A percentile compares a stretch with the other conserved stretches of the same genome.
phyloP scores from a whole-genome alignment of 2,113 vertebrate species.

The Diadophis punctatus region DNA sequence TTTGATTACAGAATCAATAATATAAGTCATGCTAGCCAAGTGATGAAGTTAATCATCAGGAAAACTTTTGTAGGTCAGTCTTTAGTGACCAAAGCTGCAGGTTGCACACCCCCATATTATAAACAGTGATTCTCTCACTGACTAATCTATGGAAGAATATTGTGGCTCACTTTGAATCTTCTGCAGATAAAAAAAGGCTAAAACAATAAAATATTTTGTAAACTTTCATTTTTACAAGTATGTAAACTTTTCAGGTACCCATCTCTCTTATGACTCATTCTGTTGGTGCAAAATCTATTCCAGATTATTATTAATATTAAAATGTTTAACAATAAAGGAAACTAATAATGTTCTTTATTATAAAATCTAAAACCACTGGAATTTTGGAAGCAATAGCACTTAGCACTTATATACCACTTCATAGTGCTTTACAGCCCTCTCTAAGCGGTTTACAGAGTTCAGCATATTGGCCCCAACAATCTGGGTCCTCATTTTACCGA shows the following conservation, averaged over 20 bases:
- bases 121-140: not conserved
- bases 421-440: too few relatives aligned
- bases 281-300: not conserved
- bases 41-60: not conserved
- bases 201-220: not conserved
- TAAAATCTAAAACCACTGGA: not conserved
- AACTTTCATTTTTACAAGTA: not conserved
- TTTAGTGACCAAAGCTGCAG: not conserved
- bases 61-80: not conserved
- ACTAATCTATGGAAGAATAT: not conserved
- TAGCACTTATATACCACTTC: too few relatives aligned
- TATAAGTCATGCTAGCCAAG: not conserved
- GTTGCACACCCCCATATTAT: not conserved
- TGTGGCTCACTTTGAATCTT: not conserved
- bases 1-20: not conserved
- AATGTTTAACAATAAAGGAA: not conserved
- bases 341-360: not conserved
- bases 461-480: too few relatives aligned
- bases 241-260: not conserved
- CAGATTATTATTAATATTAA: not conserved
- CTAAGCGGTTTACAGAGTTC: too few relatives aligned
- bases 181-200: not conserved
- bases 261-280: not conserved
- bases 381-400: not conserved
- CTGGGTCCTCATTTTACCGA: too few relatives aligned